Percentiles rank a stretch among this genome's conserved stretches.
These are phyloP conservation scores for Phenacoccus solenopsis DNA, from an alignment of 1,140 invertebrate genomes.

Conservation along the genomic window DNA sequence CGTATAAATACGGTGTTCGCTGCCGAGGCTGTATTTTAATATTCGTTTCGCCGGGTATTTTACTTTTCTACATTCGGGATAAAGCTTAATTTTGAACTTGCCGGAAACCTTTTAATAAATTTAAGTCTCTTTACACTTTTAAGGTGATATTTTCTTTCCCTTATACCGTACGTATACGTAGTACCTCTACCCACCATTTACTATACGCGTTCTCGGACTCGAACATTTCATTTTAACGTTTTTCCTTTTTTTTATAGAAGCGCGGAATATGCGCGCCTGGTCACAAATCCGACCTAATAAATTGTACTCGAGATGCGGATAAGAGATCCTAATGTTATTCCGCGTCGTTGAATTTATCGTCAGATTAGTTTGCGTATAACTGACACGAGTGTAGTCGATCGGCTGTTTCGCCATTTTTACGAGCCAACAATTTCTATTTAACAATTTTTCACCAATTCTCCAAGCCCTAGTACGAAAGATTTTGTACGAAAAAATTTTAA, in stretches of 20 bases:
- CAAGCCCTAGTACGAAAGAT: too few species aligned
- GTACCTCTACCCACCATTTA: too few species aligned
- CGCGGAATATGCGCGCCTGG: too few species aligned
- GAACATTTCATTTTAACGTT: too few species aligned
- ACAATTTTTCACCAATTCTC: neutral
- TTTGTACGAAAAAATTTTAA: neutral
- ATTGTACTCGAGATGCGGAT: neutral
- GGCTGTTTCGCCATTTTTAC: neutral
- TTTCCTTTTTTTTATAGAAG: too few species aligned
- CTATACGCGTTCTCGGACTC: too few species aligned
- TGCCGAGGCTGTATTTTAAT: neutral
- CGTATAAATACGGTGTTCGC: too few species aligned
- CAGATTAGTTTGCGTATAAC: neutral
- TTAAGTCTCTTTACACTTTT: neutral
- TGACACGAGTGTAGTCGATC: too few species aligned
- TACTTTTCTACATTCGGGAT: neutral
- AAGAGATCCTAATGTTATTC: too few species aligned
- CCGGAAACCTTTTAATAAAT: neutral
- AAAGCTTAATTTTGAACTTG: neutral
- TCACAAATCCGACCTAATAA: neutral
- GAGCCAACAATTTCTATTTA: neutral
- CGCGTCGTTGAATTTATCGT: neutral
- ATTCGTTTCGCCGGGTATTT: neutral
- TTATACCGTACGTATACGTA: too few species aligned
- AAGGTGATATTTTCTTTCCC: neutral